Evolutionary conservation across 1,140 invertebrate genomes (phyloP), one percentile per base, ranked within the genome.

Genomic region (Lucilia cuprina): DNA sequence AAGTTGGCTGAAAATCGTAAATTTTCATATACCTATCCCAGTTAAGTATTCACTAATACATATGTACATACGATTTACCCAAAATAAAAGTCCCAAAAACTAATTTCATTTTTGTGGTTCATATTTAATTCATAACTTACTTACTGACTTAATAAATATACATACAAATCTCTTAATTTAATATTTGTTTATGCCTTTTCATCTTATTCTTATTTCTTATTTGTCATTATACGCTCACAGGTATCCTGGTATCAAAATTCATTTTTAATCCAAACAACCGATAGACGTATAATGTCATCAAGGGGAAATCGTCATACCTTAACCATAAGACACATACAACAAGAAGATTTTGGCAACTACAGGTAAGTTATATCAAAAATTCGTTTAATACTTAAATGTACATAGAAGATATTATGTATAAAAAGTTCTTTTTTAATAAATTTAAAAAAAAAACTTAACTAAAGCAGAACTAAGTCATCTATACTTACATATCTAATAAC

Each of bases 281-380:
- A 94, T 85, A 91, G 93, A 3, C 92, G 94, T 50, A 91, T 92
- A 17, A 94, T 94, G 93, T 93, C 93, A 47, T 93, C 92, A 19
- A 89, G 93, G 30, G 93, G 92, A 74, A 94, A 94, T 91, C 93
- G 93, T 85, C 94, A 94, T 87, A 94, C 94, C 0, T 89, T 95
- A 9, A 93, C 93, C 85, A 94, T 95, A 25, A 92, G 93, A 1
- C 93, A 94, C 86, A 93, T 95, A 5, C 93, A 94, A 85, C 93
- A 93, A 10, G 92, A 94, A 84, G 94, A 95, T 88, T 95, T 95
- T 87, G 94, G 94, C 25, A 94, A 94, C 87, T 95, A 94, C 87
- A 94, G 93, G 93, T 93, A 89, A 88, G 92, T 91, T 55, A 55
- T 30, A 30, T 30, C 25, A 30, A 30, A 30, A 30, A 30, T 55